These are phyloP conservation scores for Philereme vetulata DNA, from an alignment of 2,888 invertebrate species.

Conservation along the genomic window DNA sequence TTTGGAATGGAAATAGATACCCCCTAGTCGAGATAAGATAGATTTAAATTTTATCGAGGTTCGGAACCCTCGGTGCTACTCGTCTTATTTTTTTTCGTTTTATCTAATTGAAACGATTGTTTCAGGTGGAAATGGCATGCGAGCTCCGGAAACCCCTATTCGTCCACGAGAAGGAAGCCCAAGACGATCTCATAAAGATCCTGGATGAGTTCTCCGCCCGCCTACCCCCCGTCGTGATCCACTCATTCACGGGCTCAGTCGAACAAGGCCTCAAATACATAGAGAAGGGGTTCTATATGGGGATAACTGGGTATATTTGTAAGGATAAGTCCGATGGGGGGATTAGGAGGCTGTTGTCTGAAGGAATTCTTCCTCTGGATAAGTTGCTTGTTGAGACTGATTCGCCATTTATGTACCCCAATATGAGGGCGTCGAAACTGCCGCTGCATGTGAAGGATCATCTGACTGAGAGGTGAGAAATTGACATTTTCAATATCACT, in stretches of 20 bases:
- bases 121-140: conserved; percentile 92
- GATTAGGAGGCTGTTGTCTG: conserved; percentile 91
- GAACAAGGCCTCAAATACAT: conserved; percentile 92
- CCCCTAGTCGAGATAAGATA: too few relatives aligned
- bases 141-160: conserved; percentile 93
- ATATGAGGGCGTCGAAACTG: conserved; percentile 95
- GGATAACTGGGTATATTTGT: conserved; percentile 88
- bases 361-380: conserved; percentile 92
- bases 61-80: too few relatives aligned
- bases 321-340: conserved; percentile 97
- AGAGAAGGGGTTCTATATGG: conserved; percentile 90
- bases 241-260: conserved; percentile 95
- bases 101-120: conserved; percentile 29
- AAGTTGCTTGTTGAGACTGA: conserved; percentile 95
- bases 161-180: conserved; percentile 96
- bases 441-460: conserved; percentile 94
- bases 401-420: conserved; percentile 98
- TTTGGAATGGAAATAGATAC: too few relatives aligned
- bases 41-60: too few relatives aligned
- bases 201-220: conserved; percentile 68
- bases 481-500: conserved; percentile 30
- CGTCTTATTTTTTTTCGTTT: neutral
- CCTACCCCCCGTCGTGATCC: conserved; percentile 93
- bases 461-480: conserved; percentile 87
- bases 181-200: conserved; percentile 92